A percentile compares a stretch with the other conserved stretches of the same genome.
Conservation (phyloP, 1,140 invertebrate genomes). For the Brachionus sp. region DNA sequence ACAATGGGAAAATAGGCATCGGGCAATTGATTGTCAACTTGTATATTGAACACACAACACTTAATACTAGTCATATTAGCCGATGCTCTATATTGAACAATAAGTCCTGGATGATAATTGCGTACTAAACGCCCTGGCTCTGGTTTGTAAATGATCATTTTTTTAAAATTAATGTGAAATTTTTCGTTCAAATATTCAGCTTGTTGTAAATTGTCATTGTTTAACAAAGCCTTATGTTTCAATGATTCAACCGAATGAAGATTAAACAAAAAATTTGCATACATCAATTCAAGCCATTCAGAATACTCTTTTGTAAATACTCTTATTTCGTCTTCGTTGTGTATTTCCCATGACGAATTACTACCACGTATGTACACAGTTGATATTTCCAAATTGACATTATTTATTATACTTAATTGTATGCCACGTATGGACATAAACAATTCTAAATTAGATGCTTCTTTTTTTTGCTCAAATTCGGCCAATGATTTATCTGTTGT, state of each 20-base stretch:
- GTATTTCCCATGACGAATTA: conserved; percentile 74
- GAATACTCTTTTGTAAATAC: conserved; percentile 26
- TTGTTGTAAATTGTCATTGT: not conserved
- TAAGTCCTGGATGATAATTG: not conserved
- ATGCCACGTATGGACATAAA: conserved; percentile 70
- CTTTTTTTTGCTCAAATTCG: conserved; percentile 65
- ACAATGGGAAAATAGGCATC: conserved; percentile 74
- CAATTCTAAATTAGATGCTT: conserved; percentile 68
- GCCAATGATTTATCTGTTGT: conserved; percentile 75
- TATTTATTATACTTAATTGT: conserved; percentile 66
- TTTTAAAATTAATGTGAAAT: conserved; percentile 20
- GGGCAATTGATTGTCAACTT: conserved; percentile 72
- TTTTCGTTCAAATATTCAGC: not conserved
- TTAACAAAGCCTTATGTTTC: not conserved
- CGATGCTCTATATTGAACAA: conserved; percentile 24
- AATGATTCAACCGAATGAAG: not conserved
- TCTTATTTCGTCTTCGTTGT: not conserved
- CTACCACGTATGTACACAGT: conserved; percentile 68
- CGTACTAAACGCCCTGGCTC: not conserved
- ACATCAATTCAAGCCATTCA: not conserved
- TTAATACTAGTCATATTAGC: conserved; percentile 20
- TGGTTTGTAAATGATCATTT: not conserved
- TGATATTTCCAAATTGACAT: conserved; percentile 63
- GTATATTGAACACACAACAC: not conserved
- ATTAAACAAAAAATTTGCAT: conserved; percentile 4